phyloP scores from a whole-genome alignment of 2,113 vertebrate genomes.

The Sylvilagus bachmani region DNA sequence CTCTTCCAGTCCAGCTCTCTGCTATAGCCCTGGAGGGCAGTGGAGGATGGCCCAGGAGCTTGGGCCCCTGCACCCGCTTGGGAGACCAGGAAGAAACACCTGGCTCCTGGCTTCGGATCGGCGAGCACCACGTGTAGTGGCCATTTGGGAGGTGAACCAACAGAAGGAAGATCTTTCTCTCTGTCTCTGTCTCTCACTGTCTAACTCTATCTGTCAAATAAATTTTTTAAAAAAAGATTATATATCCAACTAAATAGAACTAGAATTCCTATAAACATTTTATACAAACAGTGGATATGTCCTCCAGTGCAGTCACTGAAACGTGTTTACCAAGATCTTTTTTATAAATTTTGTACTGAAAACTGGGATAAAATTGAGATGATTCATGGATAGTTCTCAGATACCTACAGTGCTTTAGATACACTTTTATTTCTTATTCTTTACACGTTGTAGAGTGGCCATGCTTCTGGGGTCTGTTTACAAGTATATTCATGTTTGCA shows the following conservation, averaged over 20 bases:
- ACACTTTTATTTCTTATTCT: background rate
- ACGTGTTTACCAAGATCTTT: background rate
- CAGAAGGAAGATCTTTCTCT: no score
- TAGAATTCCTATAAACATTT: constrained; percentile 21
- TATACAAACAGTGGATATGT: background rate
- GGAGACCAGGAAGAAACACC: no score
- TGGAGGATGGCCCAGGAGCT: no score
- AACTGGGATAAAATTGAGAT: constrained; percentile 31
- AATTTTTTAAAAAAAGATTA: no score
- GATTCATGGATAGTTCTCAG: background rate
- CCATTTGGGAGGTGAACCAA: no score
- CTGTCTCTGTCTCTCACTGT: no score
- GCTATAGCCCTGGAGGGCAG: no score
- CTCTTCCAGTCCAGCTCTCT: no score
- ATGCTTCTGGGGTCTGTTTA: background rate
- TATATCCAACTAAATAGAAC: background rate
- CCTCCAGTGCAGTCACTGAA: background rate
- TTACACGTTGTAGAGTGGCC: background rate
- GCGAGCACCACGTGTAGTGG: no score
- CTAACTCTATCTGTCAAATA: no score
- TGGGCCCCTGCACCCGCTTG: no score
- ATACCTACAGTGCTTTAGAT: background rate
- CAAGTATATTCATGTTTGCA: background rate
- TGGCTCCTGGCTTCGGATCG: no score
- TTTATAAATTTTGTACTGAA: background rate